Conservation (phyloP, 2,888 invertebrate species). For the Tortricodes alternella region DNA sequence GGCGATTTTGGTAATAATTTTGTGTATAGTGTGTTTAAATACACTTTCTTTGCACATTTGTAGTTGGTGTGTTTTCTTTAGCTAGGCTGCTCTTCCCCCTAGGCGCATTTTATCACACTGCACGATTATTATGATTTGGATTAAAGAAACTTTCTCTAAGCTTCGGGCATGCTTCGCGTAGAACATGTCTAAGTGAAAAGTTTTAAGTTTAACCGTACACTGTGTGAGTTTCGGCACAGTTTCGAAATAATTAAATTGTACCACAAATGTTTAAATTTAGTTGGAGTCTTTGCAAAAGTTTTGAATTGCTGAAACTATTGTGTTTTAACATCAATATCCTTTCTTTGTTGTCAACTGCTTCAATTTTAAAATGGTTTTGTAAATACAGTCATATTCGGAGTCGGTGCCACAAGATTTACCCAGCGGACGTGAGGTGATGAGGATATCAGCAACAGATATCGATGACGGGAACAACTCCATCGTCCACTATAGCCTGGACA, state of each 20-base stretch:
- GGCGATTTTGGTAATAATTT: slow-evolving; percentile 77
- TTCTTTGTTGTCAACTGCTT: neutral
- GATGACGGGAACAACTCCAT: slow-evolving; percentile 96
- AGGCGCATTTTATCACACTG: slow-evolving; percentile 80
- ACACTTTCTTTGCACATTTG: slow-evolving; percentile 81
- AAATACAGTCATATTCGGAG: slow-evolving; percentile 82
- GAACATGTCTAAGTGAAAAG: slow-evolving; percentile 59
- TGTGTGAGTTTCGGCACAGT: slow-evolving; percentile 36
- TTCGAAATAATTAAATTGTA: slow-evolving; percentile 25
- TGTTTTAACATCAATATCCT: too few relatives aligned
- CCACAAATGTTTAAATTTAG: neutral
- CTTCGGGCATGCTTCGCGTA: slow-evolving; percentile 81
- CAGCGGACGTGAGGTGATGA: slow-evolving; percentile 89
- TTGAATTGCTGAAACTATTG: neutral
- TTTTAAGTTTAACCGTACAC: slow-evolving; percentile 36
- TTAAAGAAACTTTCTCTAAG: slow-evolving; percentile 72
- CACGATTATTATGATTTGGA: slow-evolving; percentile 80
- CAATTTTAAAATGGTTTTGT: slow-evolving; percentile 37
- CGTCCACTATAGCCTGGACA: slow-evolving; percentile 86
- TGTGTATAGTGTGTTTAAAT: slow-evolving; percentile 66
- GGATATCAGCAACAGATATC: slow-evolving; percentile 95
- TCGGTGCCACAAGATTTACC: slow-evolving; percentile 92
- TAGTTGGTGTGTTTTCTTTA: slow-evolving; percentile 79
- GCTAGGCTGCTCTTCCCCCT: slow-evolving; percentile 80
- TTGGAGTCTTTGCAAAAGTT: neutral